Base-by-base conservation (phyloP, 2,888 invertebrate species). In the Petrolisthes cinctipes region DNA sequence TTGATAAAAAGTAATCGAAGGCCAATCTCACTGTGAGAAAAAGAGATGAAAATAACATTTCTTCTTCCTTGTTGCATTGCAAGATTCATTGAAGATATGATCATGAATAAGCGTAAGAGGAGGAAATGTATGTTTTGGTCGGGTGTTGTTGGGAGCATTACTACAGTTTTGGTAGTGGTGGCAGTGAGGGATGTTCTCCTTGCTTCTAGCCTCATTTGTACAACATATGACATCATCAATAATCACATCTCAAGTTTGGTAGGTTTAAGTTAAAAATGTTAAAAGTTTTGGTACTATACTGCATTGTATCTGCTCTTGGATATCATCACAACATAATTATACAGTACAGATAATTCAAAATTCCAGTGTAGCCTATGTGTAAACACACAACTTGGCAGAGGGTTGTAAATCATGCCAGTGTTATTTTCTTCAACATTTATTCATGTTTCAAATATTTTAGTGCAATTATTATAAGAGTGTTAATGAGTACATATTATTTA, bases 41-140 rank as follows among this genome's bases (percentile, higher is more conserved):
- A 37, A 71, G 57, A 57, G 57, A 88, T 88, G 88, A 81, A 78
- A 76, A 51, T 88, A 56, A 76, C 82, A 6, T 88, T 85, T 20
- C 66, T 82, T n/a, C 85, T 88, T 51, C 85, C 88, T 17, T 88
- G 88, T 61, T 88, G 88, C 57, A 37, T 88, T 54, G 85, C 88
- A 20, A 88, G 80, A 57, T 20, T 78, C 71, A 76, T 88, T 20
- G 84, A 81, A 17, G 82, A 85, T 11, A 78, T 85, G 73, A 75
- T 85, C 17, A 82, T 68, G 54, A 88, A 81, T 61, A 76, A 81
- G n/a, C 81, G 76, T 6, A 84, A 68, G 76, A 56, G 88, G 53
- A 66, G 73, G 56, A 82, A 23, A 68, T 82, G 85, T 20, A 68
- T 85, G 53, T 66, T 85, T 6, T 85, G 82, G 88, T 57, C 75